These are phyloP conservation scores for Pseudomyrmex flavicornis DNA, from an alignment of 1,140 invertebrate species.

Conservation along the genomic window DNA sequence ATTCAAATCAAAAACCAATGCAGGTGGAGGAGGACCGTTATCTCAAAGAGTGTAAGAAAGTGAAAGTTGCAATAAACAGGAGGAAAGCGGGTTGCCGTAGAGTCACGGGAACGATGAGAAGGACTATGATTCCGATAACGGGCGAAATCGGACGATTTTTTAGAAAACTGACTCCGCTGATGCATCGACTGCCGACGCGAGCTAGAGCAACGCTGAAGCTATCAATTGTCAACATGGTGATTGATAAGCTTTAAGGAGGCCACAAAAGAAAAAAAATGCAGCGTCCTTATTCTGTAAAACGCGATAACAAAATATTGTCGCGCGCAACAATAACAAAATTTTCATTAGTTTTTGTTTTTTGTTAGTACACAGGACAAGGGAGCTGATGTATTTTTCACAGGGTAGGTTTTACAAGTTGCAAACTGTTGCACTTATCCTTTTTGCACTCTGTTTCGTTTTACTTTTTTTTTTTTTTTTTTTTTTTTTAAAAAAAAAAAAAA, in stretches of 20 bases:
- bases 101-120: constrained; percentile 70
- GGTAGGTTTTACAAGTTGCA: too few species aligned
- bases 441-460: too few species aligned
- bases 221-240: constrained; percentile 83
- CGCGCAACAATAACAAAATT: too few species aligned
- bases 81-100: constrained; percentile 40
- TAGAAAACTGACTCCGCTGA: constrained; percentile 79
- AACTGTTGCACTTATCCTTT: too few species aligned
- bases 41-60: constrained; percentile 60
- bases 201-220: constrained; percentile 81
- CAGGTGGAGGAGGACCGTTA: constrained; percentile 59
- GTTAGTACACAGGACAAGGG: too few species aligned
- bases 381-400: too few species aligned
- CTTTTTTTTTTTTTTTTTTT: too few species aligned
- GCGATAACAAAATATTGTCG: too few species aligned
- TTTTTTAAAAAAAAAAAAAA: too few species aligned
- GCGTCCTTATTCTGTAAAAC: too few species aligned
- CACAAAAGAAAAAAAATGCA: neutral
- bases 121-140: constrained; percentile 82
- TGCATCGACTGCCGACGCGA: constrained; percentile 80
- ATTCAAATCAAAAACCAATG: constrained; percentile 22
- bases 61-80: constrained; percentile 25
- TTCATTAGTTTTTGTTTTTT: too few species aligned
- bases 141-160: constrained; percentile 79
- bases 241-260: constrained; percentile 79